Base-by-base conservation (phyloP, 2,797 vertebrate species). In the Pagetopsis macropterus region DNA sequence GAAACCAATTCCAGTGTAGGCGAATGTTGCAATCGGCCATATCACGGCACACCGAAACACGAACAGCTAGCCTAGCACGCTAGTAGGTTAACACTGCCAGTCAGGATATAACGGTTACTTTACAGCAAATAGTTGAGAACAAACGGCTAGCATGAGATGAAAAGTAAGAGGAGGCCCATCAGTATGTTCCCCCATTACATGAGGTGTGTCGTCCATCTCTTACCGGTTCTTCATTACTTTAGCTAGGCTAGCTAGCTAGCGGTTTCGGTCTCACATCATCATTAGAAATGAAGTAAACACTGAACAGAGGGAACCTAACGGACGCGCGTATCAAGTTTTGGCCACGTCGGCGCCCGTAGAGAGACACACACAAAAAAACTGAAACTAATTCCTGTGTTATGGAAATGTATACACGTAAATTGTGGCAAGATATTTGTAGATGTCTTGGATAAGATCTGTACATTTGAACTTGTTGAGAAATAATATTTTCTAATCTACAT, bases 161-260 rank as follows among this genome's bases (percentile, higher is more conserved):
- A 49, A 66, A 45, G 3, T 40, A 44, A 52, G 41, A 17, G 50
- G 62, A 64, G 50, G 45, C 4, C 27, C 60, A 19, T 69, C 17
- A 15, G 45, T 13, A 1, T 76, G 78, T 58, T 50, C 65, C 58
- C 70, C 59, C 70, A 40, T 55, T 10, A 58, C 46, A 44, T 3
- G 21, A 4, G 68, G 56, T 2, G 19, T 51, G 4, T n/a, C 46
- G 49, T 52, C 84, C 88, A 91, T 88, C 44, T 69, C 79, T 71
- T 48, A 70, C 52, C 55, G 52, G 51, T 14, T 67, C 84, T 79
- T 76, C 64, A 14, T 70, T 48, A 58, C 67, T 65, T 52, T 50
- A 74, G 88, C 90, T 84, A 81, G 84, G 79, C 82, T 83, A 77
- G 88, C 90, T 85, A 87, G 86, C 87, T 79, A 70, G 50, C 76